A percentile compares a stretch with the other conserved stretches of the same genome.
These are phyloP conservation scores for Aurelia sp. DNA, from an alignment of 30 jellyfish, hydroid and myxozoan species.

Conservation along the genomic window DNA sequence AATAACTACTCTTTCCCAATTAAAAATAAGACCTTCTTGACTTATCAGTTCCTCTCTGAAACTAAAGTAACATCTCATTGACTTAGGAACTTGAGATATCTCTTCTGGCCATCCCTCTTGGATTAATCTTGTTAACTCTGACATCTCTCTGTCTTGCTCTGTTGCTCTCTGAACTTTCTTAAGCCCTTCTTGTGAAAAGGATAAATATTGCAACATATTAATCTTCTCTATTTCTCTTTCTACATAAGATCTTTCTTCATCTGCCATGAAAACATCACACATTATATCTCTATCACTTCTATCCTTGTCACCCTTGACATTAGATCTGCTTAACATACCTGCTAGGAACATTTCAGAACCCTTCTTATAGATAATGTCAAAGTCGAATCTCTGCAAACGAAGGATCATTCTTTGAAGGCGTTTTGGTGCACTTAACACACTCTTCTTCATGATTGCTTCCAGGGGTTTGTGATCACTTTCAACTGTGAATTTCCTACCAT, in stretches of 20 bases:
- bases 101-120: conserved; percentile 68
- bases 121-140: conserved; percentile 28
- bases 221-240: conserved; percentile 35
- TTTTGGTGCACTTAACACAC: too few species aligned
- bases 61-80: conserved; percentile 10
- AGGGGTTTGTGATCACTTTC: too few species aligned
- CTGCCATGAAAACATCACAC: too few species aligned
- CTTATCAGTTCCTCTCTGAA: conserved; percentile 36
- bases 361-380: too few species aligned
- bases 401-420: too few species aligned
- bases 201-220: conserved; percentile 41
- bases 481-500: too few species aligned
- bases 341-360: too few species aligned
- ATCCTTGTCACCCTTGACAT: too few species aligned
- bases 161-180: conserved; percentile 40
- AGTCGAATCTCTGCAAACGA: too few species aligned
- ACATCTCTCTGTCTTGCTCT: conserved; percentile 42
- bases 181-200: conserved; percentile 51
- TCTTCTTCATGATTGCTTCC: too few species aligned
- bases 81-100: conserved; percentile 25
- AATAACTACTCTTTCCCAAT: conserved; percentile 61
- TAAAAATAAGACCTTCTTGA: conserved; percentile 40
- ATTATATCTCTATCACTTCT: too few species aligned
- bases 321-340: too few species aligned
- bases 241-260: background rate